Evolutionary conservation across 2,888 invertebrate genomes (phyloP).

Genomic region (Drosophila dives): DNA sequence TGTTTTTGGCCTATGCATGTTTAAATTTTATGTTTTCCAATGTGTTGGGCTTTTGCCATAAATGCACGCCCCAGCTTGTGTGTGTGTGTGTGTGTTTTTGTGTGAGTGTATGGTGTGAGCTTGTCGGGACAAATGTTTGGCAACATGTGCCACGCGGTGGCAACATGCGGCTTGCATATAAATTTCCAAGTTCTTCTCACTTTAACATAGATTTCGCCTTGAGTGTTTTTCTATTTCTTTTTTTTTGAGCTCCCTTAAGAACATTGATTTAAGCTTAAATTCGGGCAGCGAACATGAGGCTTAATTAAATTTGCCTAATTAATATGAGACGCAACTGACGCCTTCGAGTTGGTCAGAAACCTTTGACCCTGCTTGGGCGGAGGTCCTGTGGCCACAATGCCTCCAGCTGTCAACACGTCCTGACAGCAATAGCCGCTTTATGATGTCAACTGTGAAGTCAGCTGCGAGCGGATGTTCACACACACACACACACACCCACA

Average conservation of each 20-base stretch:
- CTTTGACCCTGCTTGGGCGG: slow-evolving; percentile 42
- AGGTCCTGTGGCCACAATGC: slow-evolving; percentile 35
- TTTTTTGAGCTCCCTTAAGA: background rate
- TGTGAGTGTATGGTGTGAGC: slow-evolving; percentile 24
- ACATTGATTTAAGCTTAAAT: slow-evolving; percentile 44
- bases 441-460: slow-evolving; percentile 76
- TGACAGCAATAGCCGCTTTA: slow-evolving; percentile 72
- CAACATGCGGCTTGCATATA: slow-evolving; percentile 76
- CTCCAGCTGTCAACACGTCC: slow-evolving; percentile 58
- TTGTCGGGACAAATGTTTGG: slow-evolving; percentile 70
- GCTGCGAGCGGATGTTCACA: slow-evolving; percentile 38
- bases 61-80: slow-evolving; percentile 46
- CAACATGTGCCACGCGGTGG: slow-evolving; percentile 72
- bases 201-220: slow-evolving; percentile 46
- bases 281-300: slow-evolving; percentile 21
- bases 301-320: slow-evolving; percentile 61
- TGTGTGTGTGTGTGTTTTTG: slow-evolving; percentile 7
- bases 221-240: slow-evolving; percentile 1
- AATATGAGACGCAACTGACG: slow-evolving; percentile 27
- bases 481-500: slow-evolving; percentile 12
- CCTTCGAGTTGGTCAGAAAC: slow-evolving; percentile 14
- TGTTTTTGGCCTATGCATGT: slow-evolving; percentile 80
- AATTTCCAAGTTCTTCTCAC: slow-evolving; percentile 56
- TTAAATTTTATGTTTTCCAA: slow-evolving; percentile 80
- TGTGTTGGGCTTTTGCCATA: slow-evolving; percentile 72